phyloP scores from a whole-genome alignment of 35 echinoderm and acorn worm species.

The Diadema setosum region DNA sequence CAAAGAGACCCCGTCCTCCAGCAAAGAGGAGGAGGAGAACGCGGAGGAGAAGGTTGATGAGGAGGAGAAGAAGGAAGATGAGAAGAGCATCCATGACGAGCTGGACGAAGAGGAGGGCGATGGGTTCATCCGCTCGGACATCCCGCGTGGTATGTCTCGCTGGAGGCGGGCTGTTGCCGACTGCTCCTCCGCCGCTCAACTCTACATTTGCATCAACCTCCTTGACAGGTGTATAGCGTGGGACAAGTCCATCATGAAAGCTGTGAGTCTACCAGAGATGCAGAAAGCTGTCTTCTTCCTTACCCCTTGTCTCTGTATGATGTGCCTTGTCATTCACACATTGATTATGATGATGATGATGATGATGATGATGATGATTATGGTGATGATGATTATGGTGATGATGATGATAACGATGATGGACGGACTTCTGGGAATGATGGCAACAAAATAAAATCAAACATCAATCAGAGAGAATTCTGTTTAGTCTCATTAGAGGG shows the following conservation, averaged over 20 bases:
- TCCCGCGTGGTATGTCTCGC: conserved; percentile 56
- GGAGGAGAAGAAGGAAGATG: neutral
- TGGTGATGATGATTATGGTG: too few species aligned
- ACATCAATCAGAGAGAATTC: too few species aligned
- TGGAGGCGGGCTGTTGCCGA: conserved; percentile 76
- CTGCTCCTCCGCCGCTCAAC: conserved; percentile 65
- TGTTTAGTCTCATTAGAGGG: too few species aligned
- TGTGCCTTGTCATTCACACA: too few species aligned
- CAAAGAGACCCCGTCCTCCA: neutral
- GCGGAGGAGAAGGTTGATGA: neutral
- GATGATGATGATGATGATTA: too few species aligned
- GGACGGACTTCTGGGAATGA: too few species aligned
- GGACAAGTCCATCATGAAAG: conserved; percentile 99
- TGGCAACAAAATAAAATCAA: too few species aligned
- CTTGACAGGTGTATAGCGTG: conserved; percentile 93
- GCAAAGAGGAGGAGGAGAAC: neutral
- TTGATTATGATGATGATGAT: too few species aligned
- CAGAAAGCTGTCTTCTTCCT: too few species aligned
- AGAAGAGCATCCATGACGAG: neutral
- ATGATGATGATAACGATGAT: too few species aligned
- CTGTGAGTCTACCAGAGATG: conserved; percentile 74
- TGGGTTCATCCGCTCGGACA: conserved; percentile 25
- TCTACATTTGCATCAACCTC: conserved; percentile 75
- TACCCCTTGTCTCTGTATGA: too few species aligned
- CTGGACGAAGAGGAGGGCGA: conserved; percentile 31